A percentile compares a stretch with the other conserved stretches of the same genome.
These are phyloP conservation scores for Xenopus laevis DNA, from an alignment of 2,113 vertebrate genomes.

Conservation along the genomic window DNA sequence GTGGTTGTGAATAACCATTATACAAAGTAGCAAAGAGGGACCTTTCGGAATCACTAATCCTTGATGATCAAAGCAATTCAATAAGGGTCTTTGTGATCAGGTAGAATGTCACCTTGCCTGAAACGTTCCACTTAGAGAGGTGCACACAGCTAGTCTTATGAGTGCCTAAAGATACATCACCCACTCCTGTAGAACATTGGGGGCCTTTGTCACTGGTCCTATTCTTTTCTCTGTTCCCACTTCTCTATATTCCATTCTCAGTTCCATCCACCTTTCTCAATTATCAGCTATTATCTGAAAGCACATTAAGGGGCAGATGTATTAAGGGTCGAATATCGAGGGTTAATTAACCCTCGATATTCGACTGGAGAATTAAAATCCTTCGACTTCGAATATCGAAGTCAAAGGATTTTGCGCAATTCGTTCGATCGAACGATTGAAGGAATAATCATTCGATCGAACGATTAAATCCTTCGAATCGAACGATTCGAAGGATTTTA, in stretches of 20 bases:
- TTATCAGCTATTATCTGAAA: conserved; percentile 35
- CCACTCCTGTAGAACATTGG: conserved; percentile 13
- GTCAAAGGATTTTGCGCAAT: too few relatives aligned
- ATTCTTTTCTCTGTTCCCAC: not conserved
- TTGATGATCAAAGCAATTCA: not conserved
- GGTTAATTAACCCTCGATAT: too few relatives aligned
- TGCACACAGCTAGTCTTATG: conserved; percentile 15
- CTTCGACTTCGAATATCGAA: too few relatives aligned
- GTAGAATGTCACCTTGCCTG: conserved; percentile 4
- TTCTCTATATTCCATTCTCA: not conserved
- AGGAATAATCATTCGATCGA: too few relatives aligned
- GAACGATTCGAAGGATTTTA: too few relatives aligned
- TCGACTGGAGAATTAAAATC: too few relatives aligned
- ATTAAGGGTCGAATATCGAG: too few relatives aligned
- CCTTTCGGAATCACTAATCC: not conserved
- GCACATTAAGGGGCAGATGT: too few relatives aligned
- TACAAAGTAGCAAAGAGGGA: too few relatives aligned
- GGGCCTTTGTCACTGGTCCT: not conserved
- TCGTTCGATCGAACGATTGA: too few relatives aligned
- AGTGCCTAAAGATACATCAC: conserved; percentile 14
- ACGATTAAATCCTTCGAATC: too few relatives aligned
- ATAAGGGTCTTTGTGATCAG: conserved; percentile 29
- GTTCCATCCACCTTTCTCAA: not conserved
- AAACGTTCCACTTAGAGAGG: not conserved
- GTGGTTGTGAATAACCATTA: too few relatives aligned